Percentiles rank a stretch among this genome's conserved stretches.
phyloP scores from a whole-genome alignment of 2,797 vertebrate genomes.

The Aulostomus chinensis region DNA sequence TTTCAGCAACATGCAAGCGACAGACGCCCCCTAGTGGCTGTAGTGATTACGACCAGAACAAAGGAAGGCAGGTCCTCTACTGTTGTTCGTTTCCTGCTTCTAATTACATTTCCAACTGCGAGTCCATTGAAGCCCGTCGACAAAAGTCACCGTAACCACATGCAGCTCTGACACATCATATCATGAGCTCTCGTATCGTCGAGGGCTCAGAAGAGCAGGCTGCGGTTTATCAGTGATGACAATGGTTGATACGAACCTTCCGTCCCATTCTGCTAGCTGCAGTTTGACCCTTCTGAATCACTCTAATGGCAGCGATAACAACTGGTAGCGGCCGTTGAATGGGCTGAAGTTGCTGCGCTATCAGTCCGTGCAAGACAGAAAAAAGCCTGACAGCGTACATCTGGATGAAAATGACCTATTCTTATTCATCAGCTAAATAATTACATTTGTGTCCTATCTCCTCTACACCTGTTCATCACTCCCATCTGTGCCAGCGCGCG shows the following conservation, averaged over 20 bases:
- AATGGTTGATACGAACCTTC: background rate
- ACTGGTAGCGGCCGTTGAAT: background rate
- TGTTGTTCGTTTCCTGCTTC: too few species aligned
- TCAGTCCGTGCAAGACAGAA: constrained; percentile 4
- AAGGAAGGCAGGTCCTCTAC: too few species aligned
- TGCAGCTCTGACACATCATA: too few species aligned
- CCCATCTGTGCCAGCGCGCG: constrained; percentile 11
- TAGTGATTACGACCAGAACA: too few species aligned
- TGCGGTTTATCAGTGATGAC: background rate
- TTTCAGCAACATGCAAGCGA: too few species aligned
- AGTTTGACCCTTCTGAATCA: background rate
- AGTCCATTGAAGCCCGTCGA: too few species aligned
- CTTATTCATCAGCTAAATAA: constrained; percentile 23
- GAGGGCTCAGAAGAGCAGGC: too few species aligned
- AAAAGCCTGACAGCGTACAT: constrained; percentile 13
- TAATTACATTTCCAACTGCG: too few species aligned
- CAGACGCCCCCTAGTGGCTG: too few species aligned
- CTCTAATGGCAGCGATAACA: background rate
- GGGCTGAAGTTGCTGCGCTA: background rate
- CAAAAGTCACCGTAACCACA: too few species aligned
- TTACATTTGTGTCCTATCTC: constrained; percentile 33
- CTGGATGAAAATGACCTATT: constrained; percentile 33
- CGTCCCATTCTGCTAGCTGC: background rate
- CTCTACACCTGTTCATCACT: constrained; percentile 49
- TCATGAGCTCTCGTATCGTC: too few species aligned